Evolutionary conservation across 2,888 invertebrate species (phyloP).

Genomic region (Pollenia griseotomentosa): DNA sequence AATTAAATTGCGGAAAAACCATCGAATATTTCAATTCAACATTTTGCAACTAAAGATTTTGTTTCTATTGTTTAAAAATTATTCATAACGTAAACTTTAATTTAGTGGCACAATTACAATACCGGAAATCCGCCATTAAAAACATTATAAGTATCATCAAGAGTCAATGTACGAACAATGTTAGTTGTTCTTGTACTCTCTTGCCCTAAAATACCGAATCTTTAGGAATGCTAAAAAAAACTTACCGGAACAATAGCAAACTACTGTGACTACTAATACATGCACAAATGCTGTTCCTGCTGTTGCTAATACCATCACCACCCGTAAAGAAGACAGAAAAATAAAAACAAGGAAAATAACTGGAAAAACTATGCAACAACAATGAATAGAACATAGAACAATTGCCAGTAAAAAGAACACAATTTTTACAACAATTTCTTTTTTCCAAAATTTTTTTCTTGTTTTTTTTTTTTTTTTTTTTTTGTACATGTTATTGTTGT

Average conservation of each 20-base stretch:
- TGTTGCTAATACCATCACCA: slow-evolving; percentile 44
- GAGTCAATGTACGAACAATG: slow-evolving; percentile 69
- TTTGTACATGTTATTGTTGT: slow-evolving; percentile 41
- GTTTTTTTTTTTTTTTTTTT: slow-evolving; percentile 31
- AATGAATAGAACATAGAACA: slow-evolving; percentile 64
- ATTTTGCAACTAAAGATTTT: neutral
- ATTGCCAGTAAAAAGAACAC: slow-evolving; percentile 69
- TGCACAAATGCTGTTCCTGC: neutral
- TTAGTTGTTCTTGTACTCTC: slow-evolving; percentile 18
- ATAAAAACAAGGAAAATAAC: slow-evolving; percentile 37
- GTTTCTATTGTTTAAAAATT: slow-evolving; percentile 27
- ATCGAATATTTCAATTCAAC: neutral
- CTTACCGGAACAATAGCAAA: slow-evolving; percentile 40
- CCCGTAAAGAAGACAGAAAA: slow-evolving; percentile 59
- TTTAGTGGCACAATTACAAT: slow-evolving; percentile 75
- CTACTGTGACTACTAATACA: neutral
- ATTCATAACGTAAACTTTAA: slow-evolving; percentile 58
- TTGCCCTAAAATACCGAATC: slow-evolving; percentile 44
- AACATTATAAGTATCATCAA: slow-evolving; percentile 64
- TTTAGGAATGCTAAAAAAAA: slow-evolving; percentile 31
- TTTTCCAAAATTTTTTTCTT: slow-evolving; percentile 23
- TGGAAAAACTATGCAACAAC: slow-evolving; percentile 53
- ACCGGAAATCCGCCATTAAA: slow-evolving; percentile 76
- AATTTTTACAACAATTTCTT: slow-evolving; percentile 57
- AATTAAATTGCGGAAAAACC: too few relatives aligned